Conservation (phyloP, 2,113 vertebrate genomes). For the Rissa tridactyla region DNA sequence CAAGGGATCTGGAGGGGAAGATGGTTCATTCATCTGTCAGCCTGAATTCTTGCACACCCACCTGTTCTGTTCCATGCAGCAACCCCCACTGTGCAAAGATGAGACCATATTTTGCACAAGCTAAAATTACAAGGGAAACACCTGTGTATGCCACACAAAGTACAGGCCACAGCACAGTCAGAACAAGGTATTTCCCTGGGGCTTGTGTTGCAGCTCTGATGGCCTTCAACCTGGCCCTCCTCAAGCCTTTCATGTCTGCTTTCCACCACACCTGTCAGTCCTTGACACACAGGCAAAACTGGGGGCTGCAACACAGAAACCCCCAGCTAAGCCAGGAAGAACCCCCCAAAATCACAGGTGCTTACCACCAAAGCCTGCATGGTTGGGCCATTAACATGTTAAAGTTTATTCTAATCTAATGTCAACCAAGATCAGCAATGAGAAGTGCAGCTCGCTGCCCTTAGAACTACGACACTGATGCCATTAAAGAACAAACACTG, state of each 20-base stretch:
- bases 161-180: not conserved
- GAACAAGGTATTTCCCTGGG: not conserved
- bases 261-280: not conserved
- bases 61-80: constrained; percentile 4
- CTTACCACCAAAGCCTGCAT: not conserved
- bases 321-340: not conserved
- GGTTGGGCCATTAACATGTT: not conserved
- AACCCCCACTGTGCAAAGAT: not conserved
- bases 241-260: not conserved
- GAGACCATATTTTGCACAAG: not conserved
- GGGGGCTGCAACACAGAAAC: not conserved
- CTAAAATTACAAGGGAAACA: constrained; percentile 44
- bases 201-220: not conserved
- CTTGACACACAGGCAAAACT: not conserved
- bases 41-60: not conserved
- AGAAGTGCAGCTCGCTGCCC: not conserved
- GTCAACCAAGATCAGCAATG: not conserved
- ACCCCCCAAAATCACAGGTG: not conserved
- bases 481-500: constrained; percentile 8
- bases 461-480: not conserved
- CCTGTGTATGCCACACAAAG: constrained; percentile 31
- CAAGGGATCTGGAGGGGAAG: not conserved
- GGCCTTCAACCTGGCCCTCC: not conserved
- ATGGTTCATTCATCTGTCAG: not conserved
- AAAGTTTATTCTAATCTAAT: not conserved